Base-by-base conservation (phyloP, 1,140 invertebrate species). In the Drosophila orena region DNA sequence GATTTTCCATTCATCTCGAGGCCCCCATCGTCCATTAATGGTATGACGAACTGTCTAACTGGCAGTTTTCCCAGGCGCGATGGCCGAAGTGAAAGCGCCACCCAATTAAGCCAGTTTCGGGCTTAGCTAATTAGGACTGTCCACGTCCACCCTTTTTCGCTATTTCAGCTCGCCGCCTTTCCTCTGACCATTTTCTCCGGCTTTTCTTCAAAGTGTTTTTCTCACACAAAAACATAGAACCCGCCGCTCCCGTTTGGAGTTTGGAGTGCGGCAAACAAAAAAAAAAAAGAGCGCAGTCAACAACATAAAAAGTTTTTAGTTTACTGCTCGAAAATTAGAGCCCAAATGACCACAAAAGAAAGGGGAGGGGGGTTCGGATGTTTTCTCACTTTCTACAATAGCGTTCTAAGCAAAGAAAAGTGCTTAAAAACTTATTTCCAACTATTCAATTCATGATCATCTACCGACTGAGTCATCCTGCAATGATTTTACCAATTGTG, bases 81-180 rank as follows among this genome's bases (percentile, higher is more conserved):
- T 62, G 57, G 11, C 44, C 62, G 34, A 62, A 68, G 64, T 68
- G 64, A 68, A 68, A 68, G 64, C 60, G 46, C 46, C 66, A 34
- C 40, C 68, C 72, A 75, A 75, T 75, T 75, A 75, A 64, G 70
- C 72, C 70, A 64, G 72, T 75, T 75, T 75, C 71, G 59, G 70
- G 46, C 72, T 56, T 55, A 65, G 70, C 72, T 75, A 75, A 75
- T 75, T 74, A 75, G 59, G 71, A 75, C 50, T 56, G 71, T 52
- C 55, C 68, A 44, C 55, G 71, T 52, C 55, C 68, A 44, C 55
- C 46, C 14, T 30, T 40, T 60, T 43, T 30, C 15, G 4, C 20
- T 24, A 54, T 10, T 22, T 22, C 12, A 56, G 15, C 11, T 20
- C 11, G 11, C 22, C 4, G 14, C 8, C 47, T 34, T 49, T 30